These are phyloP conservation scores for Bergia sp. DNA, from an alignment of 92 coral and sea anemone genomes.

Conservation along the genomic window DNA sequence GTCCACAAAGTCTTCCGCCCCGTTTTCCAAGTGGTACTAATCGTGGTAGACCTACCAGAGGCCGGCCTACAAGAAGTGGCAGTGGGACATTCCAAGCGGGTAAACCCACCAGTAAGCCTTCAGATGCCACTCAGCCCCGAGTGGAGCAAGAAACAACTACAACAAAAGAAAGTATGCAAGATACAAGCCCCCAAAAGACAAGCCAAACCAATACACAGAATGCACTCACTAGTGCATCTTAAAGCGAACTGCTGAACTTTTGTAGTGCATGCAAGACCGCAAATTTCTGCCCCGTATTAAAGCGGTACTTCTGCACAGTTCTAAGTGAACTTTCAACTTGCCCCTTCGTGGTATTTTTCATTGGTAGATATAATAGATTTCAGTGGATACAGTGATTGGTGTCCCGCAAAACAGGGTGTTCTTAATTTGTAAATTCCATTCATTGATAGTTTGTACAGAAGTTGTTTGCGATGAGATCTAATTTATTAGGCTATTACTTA, in stretches of 20 bases:
- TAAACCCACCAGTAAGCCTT: conserved; percentile 28
- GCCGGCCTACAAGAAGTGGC: conserved; percentile 22
- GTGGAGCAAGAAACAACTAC: conserved; percentile 56
- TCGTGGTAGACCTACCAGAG: conserved; percentile 30
- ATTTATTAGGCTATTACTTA: conserved; percentile 75
- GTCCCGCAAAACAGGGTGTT: conserved; percentile 38
- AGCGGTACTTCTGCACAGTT: conserved; percentile 26
- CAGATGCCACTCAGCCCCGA: conserved; percentile 62
- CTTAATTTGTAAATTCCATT: conserved; percentile 64
- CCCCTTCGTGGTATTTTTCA: conserved; percentile 37
- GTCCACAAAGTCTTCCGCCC: conserved; percentile 5
- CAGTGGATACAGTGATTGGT: conserved; percentile 34
- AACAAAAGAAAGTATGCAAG: conserved; percentile 49
- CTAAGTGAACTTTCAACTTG: conserved; percentile 4
- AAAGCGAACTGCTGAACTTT: conserved; percentile 30
- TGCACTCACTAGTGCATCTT: conserved; percentile 45
- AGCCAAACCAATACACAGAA: conserved; percentile 65
- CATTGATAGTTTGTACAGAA: conserved; percentile 83
- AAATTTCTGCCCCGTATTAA: conserved; percentile 32
- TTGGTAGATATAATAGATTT: conserved; percentile 35
- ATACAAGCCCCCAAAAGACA: conserved; percentile 70
- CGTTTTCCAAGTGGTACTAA: conserved; percentile 41
- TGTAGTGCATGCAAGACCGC: conserved; percentile 32
- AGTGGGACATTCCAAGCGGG: conserved; percentile 28
- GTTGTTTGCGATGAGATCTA: conserved; percentile 76